Percentiles rank a stretch among this genome's conserved stretches.
Conservation (phyloP, 92 coral and sea anemone genomes). For the Umimayanthus chanpuru region DNA sequence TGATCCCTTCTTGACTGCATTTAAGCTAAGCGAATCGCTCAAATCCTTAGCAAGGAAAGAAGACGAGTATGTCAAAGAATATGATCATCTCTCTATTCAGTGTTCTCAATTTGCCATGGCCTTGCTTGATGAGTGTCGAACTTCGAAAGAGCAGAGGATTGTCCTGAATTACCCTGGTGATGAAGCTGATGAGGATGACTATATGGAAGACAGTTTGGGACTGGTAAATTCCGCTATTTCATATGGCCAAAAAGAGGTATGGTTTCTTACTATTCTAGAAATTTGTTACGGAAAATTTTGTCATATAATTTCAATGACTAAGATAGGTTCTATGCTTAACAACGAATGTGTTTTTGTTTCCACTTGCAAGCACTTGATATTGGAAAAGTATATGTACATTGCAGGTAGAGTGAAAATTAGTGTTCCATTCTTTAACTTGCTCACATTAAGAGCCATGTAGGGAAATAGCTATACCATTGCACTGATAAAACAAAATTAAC, state of each 20-base stretch:
- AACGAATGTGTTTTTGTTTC: not conserved
- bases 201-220: slow-evolving; percentile 73
- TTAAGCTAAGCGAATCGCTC: slow-evolving; percentile 78
- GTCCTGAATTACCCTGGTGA: slow-evolving; percentile 86
- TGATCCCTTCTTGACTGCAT: slow-evolving; percentile 85
- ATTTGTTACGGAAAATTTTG: not conserved
- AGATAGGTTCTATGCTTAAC: not conserved
- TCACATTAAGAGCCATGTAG: not conserved
- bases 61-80: slow-evolving; percentile 96
- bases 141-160: slow-evolving; percentile 83
- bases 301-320: not conserved
- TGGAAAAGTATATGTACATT: not conserved
- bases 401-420: no score
- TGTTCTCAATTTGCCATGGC: slow-evolving; percentile 87
- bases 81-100: slow-evolving; percentile 69
- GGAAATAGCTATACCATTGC: not conserved
- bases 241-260: slow-evolving; percentile 95
- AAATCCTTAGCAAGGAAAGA: slow-evolving; percentile 79
- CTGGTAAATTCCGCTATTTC: slow-evolving; percentile 86
- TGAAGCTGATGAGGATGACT: slow-evolving; percentile 66
- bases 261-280: not conserved
- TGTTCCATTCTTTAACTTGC: not conserved
- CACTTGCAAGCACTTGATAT: not conserved
- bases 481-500: not conserved
- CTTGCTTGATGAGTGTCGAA: slow-evolving; percentile 89